Base-by-base conservation (phyloP, 2,113 vertebrate genomes). In the Hirundichthys speculiger region DNA sequence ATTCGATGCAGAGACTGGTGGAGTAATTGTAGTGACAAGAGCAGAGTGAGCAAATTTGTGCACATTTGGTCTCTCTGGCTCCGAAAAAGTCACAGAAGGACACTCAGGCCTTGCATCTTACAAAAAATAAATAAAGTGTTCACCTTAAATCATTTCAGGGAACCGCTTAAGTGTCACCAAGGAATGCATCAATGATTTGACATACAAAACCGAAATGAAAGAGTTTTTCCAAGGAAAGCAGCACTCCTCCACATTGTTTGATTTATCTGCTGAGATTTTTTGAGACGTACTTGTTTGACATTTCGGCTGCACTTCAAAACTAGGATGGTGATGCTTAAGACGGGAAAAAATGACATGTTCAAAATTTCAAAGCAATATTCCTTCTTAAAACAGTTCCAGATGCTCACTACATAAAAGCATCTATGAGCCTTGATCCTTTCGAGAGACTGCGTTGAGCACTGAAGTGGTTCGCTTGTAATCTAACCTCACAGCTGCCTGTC, bases 1-100 rank as follows among this genome's bases (percentile, higher is more conserved):
- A 18, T 56, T 50, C 10, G 22, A 71, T 65, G 51, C 56, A 49
- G 64, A 51, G 58, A 64, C 11, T 34, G 3, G 13, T 38, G 34
- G 47, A 54, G 43, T 52, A 42, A 73, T 67, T 65, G 56, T 34
- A 47, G 16, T 57, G 25, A 74, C 49, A 62, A 54, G 58, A 65
- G 46, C 27, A 59, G 48, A 50, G 61, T 27, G 24, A 27, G 12
- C 38, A 75, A 13, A 66, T 69, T 58, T 58, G 63, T 51, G 61
- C n/a, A n/a, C n/a, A n/a, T n/a, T n/a, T n/a, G n/a, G n/a, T n/a
- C 14, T 18, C 12, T 7, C 11, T 14, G 18, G 13, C 11, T 55
- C 18, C 55, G 20, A 51, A 58, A 38, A 40, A 55, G 52, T 34
- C 38, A 58, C n/a, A 30, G 9, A 20, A 42, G n/a, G n/a, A n/a